Evolutionary conservation across 2,797 vertebrate genomes (phyloP).

Genomic region (Agapornis canus): DNA sequence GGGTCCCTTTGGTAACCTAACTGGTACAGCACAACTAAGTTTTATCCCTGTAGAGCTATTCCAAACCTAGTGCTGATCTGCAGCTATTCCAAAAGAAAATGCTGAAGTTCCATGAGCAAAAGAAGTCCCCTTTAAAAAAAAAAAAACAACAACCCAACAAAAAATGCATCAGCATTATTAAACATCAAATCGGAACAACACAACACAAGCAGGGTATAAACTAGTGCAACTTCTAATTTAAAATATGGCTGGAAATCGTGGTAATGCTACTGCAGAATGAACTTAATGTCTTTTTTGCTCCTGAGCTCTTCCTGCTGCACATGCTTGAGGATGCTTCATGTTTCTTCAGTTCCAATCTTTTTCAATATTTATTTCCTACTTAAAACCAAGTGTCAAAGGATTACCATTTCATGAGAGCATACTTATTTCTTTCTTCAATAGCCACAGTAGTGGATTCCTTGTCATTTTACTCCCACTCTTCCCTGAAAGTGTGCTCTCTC

Average conservation of each 20-base stretch:
- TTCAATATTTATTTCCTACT: not conserved
- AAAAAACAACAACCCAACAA: too few species aligned
- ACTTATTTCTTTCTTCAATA: not conserved
- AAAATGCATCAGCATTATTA: not conserved
- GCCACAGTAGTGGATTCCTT: not conserved
- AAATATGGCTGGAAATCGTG: not conserved
- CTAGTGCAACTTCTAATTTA: not conserved
- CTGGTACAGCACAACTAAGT: not conserved
- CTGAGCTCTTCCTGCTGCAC: not conserved
- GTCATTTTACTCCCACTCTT: not conserved
- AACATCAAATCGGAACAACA: not conserved
- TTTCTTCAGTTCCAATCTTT: not conserved
- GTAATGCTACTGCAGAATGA: not conserved
- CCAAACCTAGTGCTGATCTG: not conserved
- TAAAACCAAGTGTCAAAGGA: not conserved
- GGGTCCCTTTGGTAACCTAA: not conserved
- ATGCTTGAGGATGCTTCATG: not conserved
- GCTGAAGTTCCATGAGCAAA: not conserved
- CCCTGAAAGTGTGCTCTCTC: fast-evolving
- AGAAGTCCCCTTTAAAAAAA: not conserved
- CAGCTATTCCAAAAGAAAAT: not conserved
- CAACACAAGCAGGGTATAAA: not conserved
- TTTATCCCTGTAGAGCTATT: not conserved
- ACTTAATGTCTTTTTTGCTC: not conserved
- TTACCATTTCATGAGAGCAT: not conserved